Conservation (phyloP, 2,113 vertebrate genomes). For the Anseranas semipalmata region DNA sequence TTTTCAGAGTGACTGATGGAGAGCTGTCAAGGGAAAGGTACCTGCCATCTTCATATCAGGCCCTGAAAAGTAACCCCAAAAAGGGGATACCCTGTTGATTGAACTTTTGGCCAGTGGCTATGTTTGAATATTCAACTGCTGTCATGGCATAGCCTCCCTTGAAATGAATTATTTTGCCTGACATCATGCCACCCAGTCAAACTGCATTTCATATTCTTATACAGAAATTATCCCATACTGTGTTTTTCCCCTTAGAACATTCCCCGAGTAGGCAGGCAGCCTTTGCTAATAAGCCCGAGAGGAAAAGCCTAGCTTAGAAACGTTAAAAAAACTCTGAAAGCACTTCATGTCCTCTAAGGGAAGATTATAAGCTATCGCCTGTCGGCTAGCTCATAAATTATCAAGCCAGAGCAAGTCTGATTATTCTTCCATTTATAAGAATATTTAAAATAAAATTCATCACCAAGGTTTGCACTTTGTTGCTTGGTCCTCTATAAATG, state of each 20-base stretch:
- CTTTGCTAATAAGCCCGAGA: neutral
- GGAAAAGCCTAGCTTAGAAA: neutral
- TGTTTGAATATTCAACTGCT: neutral
- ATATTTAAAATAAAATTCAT: conserved; percentile 9
- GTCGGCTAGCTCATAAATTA: neutral
- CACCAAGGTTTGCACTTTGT: neutral
- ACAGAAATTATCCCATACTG: neutral
- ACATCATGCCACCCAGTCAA: neutral
- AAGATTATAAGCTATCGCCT: neutral
- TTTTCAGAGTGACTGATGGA: neutral
- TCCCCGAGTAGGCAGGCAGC: neutral
- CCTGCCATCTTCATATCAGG: neutral
- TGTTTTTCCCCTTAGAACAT: neutral
- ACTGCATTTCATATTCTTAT: neutral
- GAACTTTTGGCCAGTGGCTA: neutral
- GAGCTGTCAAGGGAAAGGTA: neutral
- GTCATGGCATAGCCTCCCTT: neutral
- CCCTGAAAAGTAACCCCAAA: neutral
- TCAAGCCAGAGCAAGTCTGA: neutral
- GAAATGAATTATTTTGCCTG: neutral
- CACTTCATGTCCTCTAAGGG: neutral
- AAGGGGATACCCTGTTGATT: neutral
- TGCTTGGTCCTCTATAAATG: neutral
- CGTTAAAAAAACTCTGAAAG: neutral
- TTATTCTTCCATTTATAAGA: neutral